Evolutionary conservation across 2,113 vertebrate genomes (phyloP), one percentile per base, ranked within the genome.

Genomic region (Onychostruthus taczanowskii): DNA sequence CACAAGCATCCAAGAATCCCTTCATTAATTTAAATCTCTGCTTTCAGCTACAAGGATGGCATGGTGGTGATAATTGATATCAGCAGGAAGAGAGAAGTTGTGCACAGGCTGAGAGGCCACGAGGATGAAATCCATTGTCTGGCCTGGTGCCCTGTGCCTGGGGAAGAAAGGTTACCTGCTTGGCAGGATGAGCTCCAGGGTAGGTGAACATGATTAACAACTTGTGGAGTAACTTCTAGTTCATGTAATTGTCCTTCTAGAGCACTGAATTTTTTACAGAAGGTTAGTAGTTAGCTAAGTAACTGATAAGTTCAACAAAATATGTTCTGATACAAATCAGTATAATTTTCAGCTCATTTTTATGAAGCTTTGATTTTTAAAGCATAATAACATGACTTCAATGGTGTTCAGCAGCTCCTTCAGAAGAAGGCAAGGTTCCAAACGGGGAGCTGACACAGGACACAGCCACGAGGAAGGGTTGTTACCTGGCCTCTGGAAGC

Each of bases 51-150:
- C 97, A 99, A 99, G 97, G 99, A 99, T 78, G 99, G 99, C 87
- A 98, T 99, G 97, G 99, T 99, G 69, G 97, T 98, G 67, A 80
- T 99, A 82, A 98, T 99, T 21, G 99, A 99, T 61, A 98, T 99
- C 97, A 99, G 98, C 93, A 99, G 98, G 93, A 99, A 99, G 90
- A 99, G 98, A 56, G 98, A 99, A 72, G 98, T 99, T 53, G 87
- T 98, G 59, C 98, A 99, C 59, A 97, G 99, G 6, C 96, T 99
- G 18, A 98, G 99, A 27, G 99, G 99, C 64, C 99, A 99, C 1
- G 99, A 99, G 1, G 99, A 99, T 80, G 99, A 99, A 97, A 98
- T 99, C 95, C 99, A 99, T 77, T 98, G 98, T 18, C 96, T 99
- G 93, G 98, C 97, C 33, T 99, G 99, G 99, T 98, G 98, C 30